Evolutionary conservation across 2,888 invertebrate genomes (phyloP), one percentile per base, ranked within the genome.

Genomic region (Ryuthela nishihirai): DNA sequence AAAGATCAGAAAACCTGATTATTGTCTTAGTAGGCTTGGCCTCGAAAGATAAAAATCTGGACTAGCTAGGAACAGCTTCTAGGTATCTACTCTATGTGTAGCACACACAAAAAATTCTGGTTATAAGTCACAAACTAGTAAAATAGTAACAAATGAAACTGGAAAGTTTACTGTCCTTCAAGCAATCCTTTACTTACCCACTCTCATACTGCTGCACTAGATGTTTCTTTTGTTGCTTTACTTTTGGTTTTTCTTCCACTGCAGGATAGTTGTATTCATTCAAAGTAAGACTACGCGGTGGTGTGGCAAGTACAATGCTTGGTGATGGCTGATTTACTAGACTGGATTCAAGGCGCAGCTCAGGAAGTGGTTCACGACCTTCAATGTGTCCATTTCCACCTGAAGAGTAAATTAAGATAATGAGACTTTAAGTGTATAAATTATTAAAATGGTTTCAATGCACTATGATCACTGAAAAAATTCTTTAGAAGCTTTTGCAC

Each of bases 201-300:
- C 5, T 18, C 9, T 29, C 4, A 21, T 44, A 18, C 18, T 54
- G 36, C 6, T 45, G 44, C n/a, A 34, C 12, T 12, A 15, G 4
- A 26, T 35, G 18, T 35, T 40, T 54, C 26, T 17, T 44, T 34
- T 42, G 44, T 10, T 21, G 21, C 21, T 29, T 38, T 15, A 17
- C 12, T 18, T 24, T 58, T 2, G 5, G 5, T 6, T 43, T 42
- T n/a, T 67, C 65, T 9, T 65, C 68, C 5, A 64, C 60, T 12
- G 66, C 48, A 2, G 68, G 69, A 65, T 67, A 67, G 10, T 62
- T 64, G 54, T 68, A 67, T 32, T 87, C 87, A 68, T 88, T 87
- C 49, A 94, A 78, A 10, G 91, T 93, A 48, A 94, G 83, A 18
- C 86, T 84, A 68, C 90, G 81, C 10, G 94, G 94, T 4, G 94